Evolutionary conservation across 2,888 invertebrate genomes (phyloP), one percentile per base, ranked within the genome.

Genomic region (Parnassius apollo): DNA sequence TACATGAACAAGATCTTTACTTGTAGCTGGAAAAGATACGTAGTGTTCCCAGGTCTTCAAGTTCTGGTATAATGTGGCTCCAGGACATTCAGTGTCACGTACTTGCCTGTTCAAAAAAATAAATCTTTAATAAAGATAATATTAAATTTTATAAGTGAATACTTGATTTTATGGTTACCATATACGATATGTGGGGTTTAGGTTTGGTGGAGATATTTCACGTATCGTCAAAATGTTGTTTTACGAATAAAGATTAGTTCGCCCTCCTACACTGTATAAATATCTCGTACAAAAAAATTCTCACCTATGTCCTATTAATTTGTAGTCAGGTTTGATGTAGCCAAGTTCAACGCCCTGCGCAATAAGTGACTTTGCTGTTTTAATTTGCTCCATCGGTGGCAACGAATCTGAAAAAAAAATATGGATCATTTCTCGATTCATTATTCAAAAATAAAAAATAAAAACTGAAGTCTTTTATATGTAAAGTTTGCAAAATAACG

Each of bases 51-150:
- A 95, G 0, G 81, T 88, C 59, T 91, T 82, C 42, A 95, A 93
- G 74, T 94, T 93, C 1, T 92, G 73, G 71, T 90, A 94, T 2
- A 95, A 81, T 0, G 90, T 81, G 4, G 93, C 88, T 0, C 95
- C 95, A 0, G 95, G 95, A 70, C 95, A 95, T 63, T 93, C 93
- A 0, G 95, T 95, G 0, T 70, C 69, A 18, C 82, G 71, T 2
- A 86, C 82, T 71, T 88, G 86, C 10, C 82, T 68, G 57, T 46
- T 9, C 9, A 56, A 46, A 42, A 35, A 11, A 44, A 44, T 10
- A 44, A 44, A 44, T 44, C 3, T 35, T 35, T 35, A 35, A 4
- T 35, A 35, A 35, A 35, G 18, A 18, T 18, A 18, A 18, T 18
- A 18, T 18, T 42, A 9, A 42, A 8, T 18, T 18, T 18, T 18